Evolutionary conservation across 2,888 invertebrate genomes (phyloP), one percentile per base, ranked within the genome.

Genomic region (Amphipyra tragopoginis): DNA sequence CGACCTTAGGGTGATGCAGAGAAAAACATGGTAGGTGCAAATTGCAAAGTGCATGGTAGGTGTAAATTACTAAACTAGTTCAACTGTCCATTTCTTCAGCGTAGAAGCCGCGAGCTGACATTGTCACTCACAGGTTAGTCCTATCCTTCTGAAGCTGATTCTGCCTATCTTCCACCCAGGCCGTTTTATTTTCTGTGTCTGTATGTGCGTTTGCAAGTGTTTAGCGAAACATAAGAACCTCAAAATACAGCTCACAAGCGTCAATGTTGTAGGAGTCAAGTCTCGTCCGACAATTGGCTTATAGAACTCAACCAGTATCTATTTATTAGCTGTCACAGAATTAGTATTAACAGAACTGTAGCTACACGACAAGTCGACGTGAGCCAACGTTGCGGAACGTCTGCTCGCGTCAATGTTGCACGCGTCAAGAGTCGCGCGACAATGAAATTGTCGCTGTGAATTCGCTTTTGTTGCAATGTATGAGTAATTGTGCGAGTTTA

Each of bases 401-500:
- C 53, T 68, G 44, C 51, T 48, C 49, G 39, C 69, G 51, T 65
- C 64, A 70, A 74, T 65, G 66, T 67, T 58, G 59, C 62, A 58
- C 77, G 77, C 70, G 77, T 76, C 75, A 77, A 62, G 65, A 75
- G 43, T 56, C 53, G 62, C 49, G 62, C 77, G 60, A 74, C 75
- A 64, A 63, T 76, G 66, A 70, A 77, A 64, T 65, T 73, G 75
- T 59, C 58, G 43, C 49, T 43, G 56, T 44, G 65, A 49, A 65
- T 66, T 50, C 48, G 75, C 75, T 74, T 66, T 75, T 75, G 75
- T 75, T 62, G 65, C 56, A 45, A 57, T 63, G 68, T 75, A 59
- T 55, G 74, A 63, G 69, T 77, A 74, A 75, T 75, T 73, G 69
- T 14, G 53, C 62, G 42, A 48, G 63, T 74, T 75, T 58, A 55